Percentiles rank a stretch among this genome's conserved stretches.
phyloP scores from a whole-genome alignment of 1,140 invertebrate genomes.

The Venturia canescens region DNA sequence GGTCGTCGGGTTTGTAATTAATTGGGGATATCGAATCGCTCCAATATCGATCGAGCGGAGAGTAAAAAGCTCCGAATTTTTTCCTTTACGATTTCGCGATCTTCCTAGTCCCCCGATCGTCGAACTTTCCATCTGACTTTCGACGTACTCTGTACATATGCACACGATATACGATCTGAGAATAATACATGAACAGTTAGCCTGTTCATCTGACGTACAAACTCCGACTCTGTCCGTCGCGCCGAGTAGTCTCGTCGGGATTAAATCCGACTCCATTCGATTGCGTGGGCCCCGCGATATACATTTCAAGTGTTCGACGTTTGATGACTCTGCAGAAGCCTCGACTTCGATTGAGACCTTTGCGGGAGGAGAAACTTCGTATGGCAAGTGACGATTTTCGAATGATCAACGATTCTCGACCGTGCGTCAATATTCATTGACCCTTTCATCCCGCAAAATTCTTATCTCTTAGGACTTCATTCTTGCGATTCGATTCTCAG shows the following conservation, averaged over 20 bases:
- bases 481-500: background rate
- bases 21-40: too few species aligned
- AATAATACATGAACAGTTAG: background rate
- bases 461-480: background rate
- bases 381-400: constrained; percentile 26
- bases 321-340: constrained; percentile 1
- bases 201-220: constrained; percentile 14
- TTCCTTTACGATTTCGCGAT: too few species aligned
- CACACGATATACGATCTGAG: background rate
- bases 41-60: too few species aligned
- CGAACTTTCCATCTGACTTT: too few species aligned
- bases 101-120: too few species aligned
- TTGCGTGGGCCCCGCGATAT: constrained; percentile 16
- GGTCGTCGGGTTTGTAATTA: too few species aligned
- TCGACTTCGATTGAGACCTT: constrained; percentile 10
- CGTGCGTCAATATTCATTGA: constrained; percentile 38
- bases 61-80: too few species aligned
- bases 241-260: constrained; percentile 24
- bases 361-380: background rate
- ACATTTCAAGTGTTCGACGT: too few species aligned
- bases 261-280: constrained; percentile 28
- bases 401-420: constrained; percentile 32
- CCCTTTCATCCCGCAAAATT: background rate
- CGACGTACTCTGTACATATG: too few species aligned
- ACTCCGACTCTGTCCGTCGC: background rate